These are phyloP conservation scores for Gadopsis bispinosus DNA, from an alignment of 2,797 vertebrate genomes.

Conservation along the genomic window DNA sequence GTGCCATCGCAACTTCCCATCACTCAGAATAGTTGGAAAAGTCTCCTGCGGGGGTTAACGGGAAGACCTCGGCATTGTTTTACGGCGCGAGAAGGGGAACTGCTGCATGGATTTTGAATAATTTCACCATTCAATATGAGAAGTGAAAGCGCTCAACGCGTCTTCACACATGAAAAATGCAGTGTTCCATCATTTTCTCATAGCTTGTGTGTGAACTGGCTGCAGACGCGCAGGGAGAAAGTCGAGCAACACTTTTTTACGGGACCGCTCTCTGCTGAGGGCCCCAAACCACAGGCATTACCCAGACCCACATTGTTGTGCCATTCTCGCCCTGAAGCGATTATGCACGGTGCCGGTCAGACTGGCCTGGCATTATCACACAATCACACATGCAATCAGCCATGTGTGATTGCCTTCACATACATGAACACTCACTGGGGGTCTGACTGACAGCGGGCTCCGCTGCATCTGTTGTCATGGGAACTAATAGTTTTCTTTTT, in stretches of 20 bases:
- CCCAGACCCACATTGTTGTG: conserved; percentile 89
- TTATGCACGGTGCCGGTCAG: conserved; percentile 90
- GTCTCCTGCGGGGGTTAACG: conserved; percentile 24
- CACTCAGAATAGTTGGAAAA: conserved; percentile 30
- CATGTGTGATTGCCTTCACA: conserved; percentile 46
- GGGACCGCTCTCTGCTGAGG: conserved; percentile 81
- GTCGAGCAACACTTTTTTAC: conserved; percentile 79
- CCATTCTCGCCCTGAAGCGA: conserved; percentile 87
- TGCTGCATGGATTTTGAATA: conserved; percentile 31
- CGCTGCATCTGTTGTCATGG: conserved; percentile 16
- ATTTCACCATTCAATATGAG: conserved; percentile 51
- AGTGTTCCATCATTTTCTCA: conserved; percentile 24
- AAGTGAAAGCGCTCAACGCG: conserved; percentile 59
- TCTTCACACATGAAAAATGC: conserved; percentile 32
- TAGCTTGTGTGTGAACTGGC: not conserved
- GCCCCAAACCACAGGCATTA: conserved; percentile 90
- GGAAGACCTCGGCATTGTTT: conserved; percentile 46
- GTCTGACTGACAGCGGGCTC: conserved; percentile 26
- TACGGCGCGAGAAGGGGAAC: conserved; percentile 57
- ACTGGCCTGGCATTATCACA: conserved; percentile 86
- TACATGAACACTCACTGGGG: conserved; percentile 51
- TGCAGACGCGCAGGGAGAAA: conserved; percentile 48
- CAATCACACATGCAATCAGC: conserved; percentile 72
- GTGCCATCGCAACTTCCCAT: conserved; percentile 49
- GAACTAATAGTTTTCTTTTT: conserved; percentile 14